Conservation (phyloP, 2,797 vertebrate genomes). For the Clarias fuscus region DNA sequence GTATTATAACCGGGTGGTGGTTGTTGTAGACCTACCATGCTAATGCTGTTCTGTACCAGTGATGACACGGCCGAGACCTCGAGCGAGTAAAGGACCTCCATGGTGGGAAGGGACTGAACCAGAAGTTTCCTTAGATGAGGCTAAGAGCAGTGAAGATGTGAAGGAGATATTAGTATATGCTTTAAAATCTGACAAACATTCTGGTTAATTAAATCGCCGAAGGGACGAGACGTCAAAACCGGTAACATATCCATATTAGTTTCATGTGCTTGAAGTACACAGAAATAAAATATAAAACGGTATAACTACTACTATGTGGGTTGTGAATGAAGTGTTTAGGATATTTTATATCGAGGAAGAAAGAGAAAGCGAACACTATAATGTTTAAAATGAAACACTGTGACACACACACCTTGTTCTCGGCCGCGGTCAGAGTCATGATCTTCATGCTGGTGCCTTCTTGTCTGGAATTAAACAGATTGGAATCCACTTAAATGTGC, state of each 20-base stretch:
- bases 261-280: background rate
- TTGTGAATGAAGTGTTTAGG: background rate
- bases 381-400: background rate
- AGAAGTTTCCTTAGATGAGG: slow-evolving; percentile 80
- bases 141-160: slow-evolving; percentile 9
- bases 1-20: background rate
- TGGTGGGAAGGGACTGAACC: slow-evolving; percentile 84
- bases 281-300: background rate
- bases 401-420: slow-evolving; percentile 72
- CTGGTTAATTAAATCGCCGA: background rate
- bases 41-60: slow-evolving; percentile 84
- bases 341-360: background rate
- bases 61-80: slow-evolving; percentile 84
- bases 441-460: slow-evolving; percentile 83
- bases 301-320: background rate
- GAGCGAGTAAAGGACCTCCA: slow-evolving; percentile 86
- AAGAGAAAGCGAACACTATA: background rate
- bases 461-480: slow-evolving; percentile 70
- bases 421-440: slow-evolving; percentile 77
- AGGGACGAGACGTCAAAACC: background rate
- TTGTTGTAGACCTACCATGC: slow-evolving; percentile 69
- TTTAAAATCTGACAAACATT: background rate
- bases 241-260: background rate
- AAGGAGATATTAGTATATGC: background rate
- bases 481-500: background rate